Percentiles rank a stretch among this genome's conserved stretches.
These are phyloP conservation scores for Nothocercus julius DNA, from an alignment of 2,113 vertebrate genomes.

Conservation along the genomic window DNA sequence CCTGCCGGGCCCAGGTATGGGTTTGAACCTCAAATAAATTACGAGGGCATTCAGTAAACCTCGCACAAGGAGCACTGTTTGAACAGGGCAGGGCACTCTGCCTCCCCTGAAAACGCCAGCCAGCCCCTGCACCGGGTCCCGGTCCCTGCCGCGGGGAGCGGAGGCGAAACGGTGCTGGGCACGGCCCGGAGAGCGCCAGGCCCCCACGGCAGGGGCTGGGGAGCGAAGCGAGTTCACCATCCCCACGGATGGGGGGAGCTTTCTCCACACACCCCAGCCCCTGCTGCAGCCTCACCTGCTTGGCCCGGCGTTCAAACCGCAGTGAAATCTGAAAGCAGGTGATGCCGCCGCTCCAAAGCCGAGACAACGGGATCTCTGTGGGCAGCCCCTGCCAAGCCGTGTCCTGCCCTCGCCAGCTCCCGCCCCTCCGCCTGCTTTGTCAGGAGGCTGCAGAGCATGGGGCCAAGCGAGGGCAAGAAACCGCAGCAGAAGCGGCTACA, in stretches of 20 bases:
- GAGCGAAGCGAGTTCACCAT: neutral
- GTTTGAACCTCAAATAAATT: constrained; percentile 61
- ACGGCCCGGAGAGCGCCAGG: accelerated
- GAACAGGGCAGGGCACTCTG: neutral
- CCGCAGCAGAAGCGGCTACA: neutral
- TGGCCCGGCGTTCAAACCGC: neutral
- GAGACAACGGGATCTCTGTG: neutral
- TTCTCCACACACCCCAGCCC: neutral
- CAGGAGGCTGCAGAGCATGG: too few species aligned
- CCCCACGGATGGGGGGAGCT: neutral
- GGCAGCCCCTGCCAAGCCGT: neutral
- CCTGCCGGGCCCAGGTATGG: neutral
- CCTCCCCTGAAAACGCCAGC: neutral
- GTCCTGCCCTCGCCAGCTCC: neutral
- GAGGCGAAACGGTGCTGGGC: neutral
- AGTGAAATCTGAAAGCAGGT: neutral
- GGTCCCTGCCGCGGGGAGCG: neutral
- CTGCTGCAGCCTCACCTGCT: neutral
- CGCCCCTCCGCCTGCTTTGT: neutral
- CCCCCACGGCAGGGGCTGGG: neutral
- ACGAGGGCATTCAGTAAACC: neutral
- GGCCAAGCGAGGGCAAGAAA: neutral
- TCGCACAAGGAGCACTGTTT: neutral
- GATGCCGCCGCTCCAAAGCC: accelerated
- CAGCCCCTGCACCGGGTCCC: accelerated